These are phyloP conservation scores for Leptobrachium ailaonicum DNA, from an alignment of 2,113 vertebrate species.

Conservation along the genomic window DNA sequence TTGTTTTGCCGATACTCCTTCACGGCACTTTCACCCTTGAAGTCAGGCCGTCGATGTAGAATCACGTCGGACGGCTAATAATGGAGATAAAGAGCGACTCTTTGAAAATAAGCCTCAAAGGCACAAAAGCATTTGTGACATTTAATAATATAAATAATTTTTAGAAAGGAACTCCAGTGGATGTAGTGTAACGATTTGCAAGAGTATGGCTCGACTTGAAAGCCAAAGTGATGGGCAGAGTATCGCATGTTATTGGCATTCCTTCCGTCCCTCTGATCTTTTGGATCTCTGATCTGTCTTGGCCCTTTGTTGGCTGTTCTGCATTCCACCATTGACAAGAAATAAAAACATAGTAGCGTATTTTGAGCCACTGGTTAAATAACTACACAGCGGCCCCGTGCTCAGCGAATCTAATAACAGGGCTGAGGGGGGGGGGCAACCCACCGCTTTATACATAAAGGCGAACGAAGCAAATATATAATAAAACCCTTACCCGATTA, in stretches of 20 bases:
- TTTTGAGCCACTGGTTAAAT: constrained; percentile 19
- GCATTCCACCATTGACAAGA: constrained; percentile 30
- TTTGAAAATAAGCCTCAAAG: constrained; percentile 47
- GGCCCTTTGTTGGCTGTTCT: constrained; percentile 37
- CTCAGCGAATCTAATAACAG: constrained; percentile 21
- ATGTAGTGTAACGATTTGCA: constrained; percentile 30
- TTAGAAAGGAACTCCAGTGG: constrained; percentile 31
- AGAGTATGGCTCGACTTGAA: constrained; percentile 39
- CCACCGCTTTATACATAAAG: neutral
- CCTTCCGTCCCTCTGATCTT: constrained; percentile 41
- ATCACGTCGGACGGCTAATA: constrained; percentile 40
- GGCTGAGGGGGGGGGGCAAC: neutral
- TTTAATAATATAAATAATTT: constrained; percentile 39
- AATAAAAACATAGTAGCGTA: constrained; percentile 23
- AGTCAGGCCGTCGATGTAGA: constrained; percentile 33
- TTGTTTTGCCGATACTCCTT: constrained; percentile 63
- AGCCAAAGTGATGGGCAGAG: constrained; percentile 26
- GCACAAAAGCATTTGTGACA: constrained; percentile 46
- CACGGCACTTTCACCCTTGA: constrained; percentile 64
- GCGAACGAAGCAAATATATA: neutral
- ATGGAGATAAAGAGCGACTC: constrained; percentile 39
- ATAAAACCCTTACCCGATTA: constrained; percentile 5
- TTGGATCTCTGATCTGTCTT: constrained; percentile 39
- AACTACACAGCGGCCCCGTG: constrained; percentile 1
- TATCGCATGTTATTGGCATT: constrained; percentile 46